Base-by-base conservation (phyloP, 2,113 vertebrate genomes). In the Bubalus kerabau region DNA sequence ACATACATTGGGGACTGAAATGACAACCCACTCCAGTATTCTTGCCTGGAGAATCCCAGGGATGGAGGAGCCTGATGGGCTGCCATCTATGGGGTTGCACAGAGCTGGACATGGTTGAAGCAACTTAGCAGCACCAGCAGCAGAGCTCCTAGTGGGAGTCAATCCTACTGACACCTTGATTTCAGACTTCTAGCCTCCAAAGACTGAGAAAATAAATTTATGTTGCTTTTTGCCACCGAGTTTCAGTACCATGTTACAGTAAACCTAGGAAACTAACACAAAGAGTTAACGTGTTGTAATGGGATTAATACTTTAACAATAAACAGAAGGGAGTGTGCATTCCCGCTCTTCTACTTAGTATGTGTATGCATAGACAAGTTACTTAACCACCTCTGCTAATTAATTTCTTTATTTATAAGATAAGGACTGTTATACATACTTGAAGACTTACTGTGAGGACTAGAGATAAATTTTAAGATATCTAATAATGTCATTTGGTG, bases 391-490 rank as follows among this genome's bases (percentile, higher is more conserved):
- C 2, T 62, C 60, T 67, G 40, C 23, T 67, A 85, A 54, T 62
- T 74, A 87, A 6, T 57, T 57, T 64, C n/a, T 54, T 90, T 9
- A 8, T 56, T 87, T 81, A 76, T 48, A 90, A 93, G 40, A 64
- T 85, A 50, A 92, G 10, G 32, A 90, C 40, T 52, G 6, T 36
- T 92, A 48, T n/a, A 50, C 2, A 64, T 28, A 62, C 14, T 59
- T 36, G 28, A 83, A 80, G 62, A 64, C 11, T 71, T 84, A 19
- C 28, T 32, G 4, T 82, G 17, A 92, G 7, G 13, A 13, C 43
- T 71, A 92, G 43, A 84, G 78, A 80, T 62, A 40, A 21, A 87
- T 83, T 76, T 57, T 76, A 82, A 93, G 57, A 50, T 95, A 86
- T 48, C 1, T 76, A 60, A 62, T n/a, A 19, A 24, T 57, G 3